These are phyloP conservation scores for Aphelenchoides bicaudatus DNA, from an alignment of 2,888 invertebrate genomes.

Conservation along the genomic window DNA sequence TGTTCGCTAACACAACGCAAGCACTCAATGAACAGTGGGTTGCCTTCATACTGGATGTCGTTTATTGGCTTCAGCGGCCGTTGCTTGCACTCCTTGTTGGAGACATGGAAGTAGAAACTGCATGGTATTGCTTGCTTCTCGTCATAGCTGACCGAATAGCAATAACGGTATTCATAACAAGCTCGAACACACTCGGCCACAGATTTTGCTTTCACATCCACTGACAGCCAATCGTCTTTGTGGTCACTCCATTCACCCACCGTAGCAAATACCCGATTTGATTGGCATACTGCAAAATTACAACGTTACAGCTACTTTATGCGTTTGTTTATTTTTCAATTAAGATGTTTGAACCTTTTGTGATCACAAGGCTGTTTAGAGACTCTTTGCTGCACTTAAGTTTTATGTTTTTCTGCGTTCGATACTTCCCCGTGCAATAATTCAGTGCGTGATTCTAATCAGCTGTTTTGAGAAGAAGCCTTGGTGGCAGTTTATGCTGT, in stretches of 20 bases:
- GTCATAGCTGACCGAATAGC: conserved; percentile 49
- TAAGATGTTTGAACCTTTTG: too few species aligned
- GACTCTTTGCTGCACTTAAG: too few species aligned
- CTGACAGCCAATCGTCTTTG: conserved; percentile 23
- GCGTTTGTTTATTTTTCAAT: too few species aligned
- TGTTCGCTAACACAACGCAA: conserved; percentile 42
- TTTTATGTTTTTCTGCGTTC: too few species aligned
- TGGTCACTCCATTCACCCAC: conserved; percentile 10
- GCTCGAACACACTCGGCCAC: conserved; percentile 48
- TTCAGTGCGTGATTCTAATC: too few species aligned
- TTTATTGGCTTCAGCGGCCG: conserved; percentile 34
- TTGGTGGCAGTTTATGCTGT: too few species aligned
- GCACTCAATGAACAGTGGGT: conserved; percentile 45
- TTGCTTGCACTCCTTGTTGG: conserved; percentile 23
- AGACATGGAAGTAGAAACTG: conserved; percentile 27
- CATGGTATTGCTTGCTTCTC: conserved; percentile 34
- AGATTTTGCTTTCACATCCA: conserved; percentile 21
- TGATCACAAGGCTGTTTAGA: too few species aligned
- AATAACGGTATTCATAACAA: conserved; percentile 54
- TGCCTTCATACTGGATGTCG: conserved; percentile 32
- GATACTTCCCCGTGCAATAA: too few species aligned
- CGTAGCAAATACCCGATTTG: conserved; percentile 20
- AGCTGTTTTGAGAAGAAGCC: too few species aligned
- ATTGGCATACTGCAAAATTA: conserved; percentile 25
- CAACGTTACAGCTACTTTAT: too few species aligned